Conservation (phyloP, 1,140 invertebrate species). For the Temnothorax curvispinosus region DNA sequence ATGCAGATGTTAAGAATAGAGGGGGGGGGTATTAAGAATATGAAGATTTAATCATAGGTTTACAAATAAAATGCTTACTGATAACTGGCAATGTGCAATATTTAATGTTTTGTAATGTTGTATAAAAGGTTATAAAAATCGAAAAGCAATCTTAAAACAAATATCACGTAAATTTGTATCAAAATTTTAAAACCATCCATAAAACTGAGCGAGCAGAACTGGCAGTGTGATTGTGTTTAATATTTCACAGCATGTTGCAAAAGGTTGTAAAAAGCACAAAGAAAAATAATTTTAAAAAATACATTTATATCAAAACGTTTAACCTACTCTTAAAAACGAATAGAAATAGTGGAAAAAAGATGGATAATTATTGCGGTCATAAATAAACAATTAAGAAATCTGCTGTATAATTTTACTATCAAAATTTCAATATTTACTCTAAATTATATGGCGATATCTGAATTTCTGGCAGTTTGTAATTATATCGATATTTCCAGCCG, state of each 20-base stretch:
- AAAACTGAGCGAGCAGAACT: background rate
- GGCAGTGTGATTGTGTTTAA: background rate
- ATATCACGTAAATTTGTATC: background rate
- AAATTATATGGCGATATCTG: conserved; percentile 3
- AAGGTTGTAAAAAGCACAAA: background rate
- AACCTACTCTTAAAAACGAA: background rate
- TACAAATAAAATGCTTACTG: background rate
- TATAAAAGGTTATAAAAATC: background rate
- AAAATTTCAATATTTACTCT: background rate
- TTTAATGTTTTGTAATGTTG: background rate
- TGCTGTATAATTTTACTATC: background rate
- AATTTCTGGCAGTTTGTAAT: background rate
- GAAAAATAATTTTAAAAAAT: background rate
- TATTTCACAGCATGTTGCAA: background rate
- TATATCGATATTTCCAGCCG: background rate
- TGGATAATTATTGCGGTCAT: background rate
- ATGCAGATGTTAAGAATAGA: background rate
- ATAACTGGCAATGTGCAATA: background rate
- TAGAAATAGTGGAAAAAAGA: background rate
- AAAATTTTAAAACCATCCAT: background rate
- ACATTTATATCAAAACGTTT: conserved; percentile 2
- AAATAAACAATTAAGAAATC: background rate
- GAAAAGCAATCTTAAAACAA: background rate
- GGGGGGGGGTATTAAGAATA: background rate
- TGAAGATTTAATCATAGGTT: background rate